Base-by-base conservation (phyloP, 2,888 invertebrate species). In the Chamaedrilus cognettii region DNA sequence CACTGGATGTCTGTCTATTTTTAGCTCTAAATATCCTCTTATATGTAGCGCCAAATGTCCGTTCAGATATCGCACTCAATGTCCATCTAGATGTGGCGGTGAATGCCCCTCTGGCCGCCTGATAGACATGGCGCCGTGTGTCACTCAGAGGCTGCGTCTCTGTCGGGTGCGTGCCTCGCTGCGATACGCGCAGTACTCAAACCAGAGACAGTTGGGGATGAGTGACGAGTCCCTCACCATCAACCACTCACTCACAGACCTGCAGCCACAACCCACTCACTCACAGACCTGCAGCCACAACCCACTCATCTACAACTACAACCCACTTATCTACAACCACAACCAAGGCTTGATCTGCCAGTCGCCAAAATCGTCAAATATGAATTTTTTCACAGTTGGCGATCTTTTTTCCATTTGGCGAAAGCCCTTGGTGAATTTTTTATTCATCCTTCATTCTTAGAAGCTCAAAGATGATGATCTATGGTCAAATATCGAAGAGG, bases 121-220 rank as follows among this genome's bases (percentile, higher is more conserved):
- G 11, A 11, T 42, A 19, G 11, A 19, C 42, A 19, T 42, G 19
- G 42, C 55, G 15, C 7, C 55, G 11, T 11, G 26, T 19, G 11
- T 19, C 5, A 19, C 5, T 52, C 28, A 52, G 15, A 19, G 55
- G 19, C 11, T 52, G 49, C 70, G 73, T 35, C 72, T 64, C 23
- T 67, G 72, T 61, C 73, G 51, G 55, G 55, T 71, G 23, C 70
- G 33, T n/a, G 69, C 70, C 55, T 75, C 74, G 7, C 55, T 68
- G 32, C 75, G 66, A 23, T 91, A 90, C 73, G 91, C 91, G 32
- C 93, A 93, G 83, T 95, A 95, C 83, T 95, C 94, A 82, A 95
- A 95, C 93, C 94, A 94, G 74, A 94, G 83, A 26, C 95, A 91
- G 83, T 95, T 94, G 32, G 94, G 94, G 82, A 95, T 95, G 67